Evolutionary conservation across 1,140 invertebrate species (phyloP).

Genomic region (Penaeus japonicus): DNA sequence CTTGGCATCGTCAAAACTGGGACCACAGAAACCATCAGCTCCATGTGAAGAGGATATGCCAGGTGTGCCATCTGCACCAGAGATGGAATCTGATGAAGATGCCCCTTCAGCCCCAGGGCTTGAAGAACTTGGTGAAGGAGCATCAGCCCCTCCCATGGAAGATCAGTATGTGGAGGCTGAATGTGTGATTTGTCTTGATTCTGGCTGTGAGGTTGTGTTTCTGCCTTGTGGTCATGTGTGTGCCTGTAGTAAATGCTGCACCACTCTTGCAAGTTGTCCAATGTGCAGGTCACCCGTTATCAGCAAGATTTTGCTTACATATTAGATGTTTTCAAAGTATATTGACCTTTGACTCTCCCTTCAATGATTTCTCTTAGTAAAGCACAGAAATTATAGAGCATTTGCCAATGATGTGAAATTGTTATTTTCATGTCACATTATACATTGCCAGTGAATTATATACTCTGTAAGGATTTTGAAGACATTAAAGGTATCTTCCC

Average conservation of each 20-base stretch:
- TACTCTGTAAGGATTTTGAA: no score
- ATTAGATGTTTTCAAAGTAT: neutral
- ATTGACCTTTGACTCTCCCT: neutral
- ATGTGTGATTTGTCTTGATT: conserved; percentile 84
- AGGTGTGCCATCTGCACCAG: conserved; percentile 22
- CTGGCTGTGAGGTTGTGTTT: conserved; percentile 78
- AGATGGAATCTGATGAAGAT: neutral
- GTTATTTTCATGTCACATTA: no score
- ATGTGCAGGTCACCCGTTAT: conserved; percentile 77
- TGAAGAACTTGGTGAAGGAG: conserved; percentile 26
- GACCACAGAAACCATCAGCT: conserved; percentile 71
- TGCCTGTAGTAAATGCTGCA: conserved; percentile 75
- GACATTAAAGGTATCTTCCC: no score
- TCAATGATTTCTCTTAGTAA: neutral
- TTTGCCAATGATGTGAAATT: neutral
- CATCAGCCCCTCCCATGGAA: conserved; percentile 58
- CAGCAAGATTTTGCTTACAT: conserved; percentile 68
- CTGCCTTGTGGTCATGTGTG: conserved; percentile 87
- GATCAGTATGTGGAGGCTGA: conserved; percentile 67
- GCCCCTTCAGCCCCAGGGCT: conserved; percentile 64
- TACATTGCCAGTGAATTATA: no score
- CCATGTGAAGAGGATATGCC: conserved; percentile 66
- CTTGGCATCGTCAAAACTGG: conserved; percentile 65
- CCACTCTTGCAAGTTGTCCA: conserved; percentile 71
- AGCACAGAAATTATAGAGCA: neutral